Evolutionary conservation across 2,113 vertebrate genomes (phyloP).

Genomic region (Pipa parva): DNA sequence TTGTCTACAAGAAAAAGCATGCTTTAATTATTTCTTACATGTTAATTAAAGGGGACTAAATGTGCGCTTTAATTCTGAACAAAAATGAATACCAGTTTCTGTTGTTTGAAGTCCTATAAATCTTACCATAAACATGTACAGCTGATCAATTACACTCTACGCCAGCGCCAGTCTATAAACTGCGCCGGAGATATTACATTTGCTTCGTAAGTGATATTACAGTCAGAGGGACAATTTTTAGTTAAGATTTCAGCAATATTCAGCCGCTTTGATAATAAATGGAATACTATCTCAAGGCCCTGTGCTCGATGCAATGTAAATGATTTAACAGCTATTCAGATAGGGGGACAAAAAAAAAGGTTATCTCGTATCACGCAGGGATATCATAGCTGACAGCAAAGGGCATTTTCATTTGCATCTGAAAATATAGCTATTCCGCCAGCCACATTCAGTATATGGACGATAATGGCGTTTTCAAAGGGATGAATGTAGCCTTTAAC

Average conservation of each 20-base stretch:
- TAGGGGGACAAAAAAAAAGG: conserved; percentile 12
- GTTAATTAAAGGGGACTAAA: too few species aligned
- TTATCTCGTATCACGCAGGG: conserved; percentile 27
- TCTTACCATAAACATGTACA: too few species aligned
- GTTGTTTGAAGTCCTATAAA: too few species aligned
- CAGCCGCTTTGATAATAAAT: not conserved
- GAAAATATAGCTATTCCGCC: conserved; percentile 43
- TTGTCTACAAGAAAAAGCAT: too few species aligned
- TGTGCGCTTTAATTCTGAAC: too few species aligned
- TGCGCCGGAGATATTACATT: not conserved
- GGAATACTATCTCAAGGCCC: not conserved
- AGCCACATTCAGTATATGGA: conserved; percentile 30
- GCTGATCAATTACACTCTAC: too few species aligned
- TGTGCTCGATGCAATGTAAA: conserved; percentile 16
- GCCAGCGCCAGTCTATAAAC: not conserved
- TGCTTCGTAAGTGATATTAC: not conserved
- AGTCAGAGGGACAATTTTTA: not conserved
- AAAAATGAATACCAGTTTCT: too few species aligned
- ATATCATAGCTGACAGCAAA: conserved; percentile 48
- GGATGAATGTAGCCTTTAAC: conserved; percentile 1
- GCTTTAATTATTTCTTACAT: too few species aligned
- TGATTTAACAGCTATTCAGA: conserved; percentile 39
- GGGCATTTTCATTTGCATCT: conserved; percentile 46
- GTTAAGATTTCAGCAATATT: conserved; percentile 10
- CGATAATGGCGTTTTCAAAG: conserved; percentile 27